Evolutionary conservation across 2,113 vertebrate genomes (phyloP), one percentile per base, ranked within the genome.

Genomic region (Halcyon senegalensis): DNA sequence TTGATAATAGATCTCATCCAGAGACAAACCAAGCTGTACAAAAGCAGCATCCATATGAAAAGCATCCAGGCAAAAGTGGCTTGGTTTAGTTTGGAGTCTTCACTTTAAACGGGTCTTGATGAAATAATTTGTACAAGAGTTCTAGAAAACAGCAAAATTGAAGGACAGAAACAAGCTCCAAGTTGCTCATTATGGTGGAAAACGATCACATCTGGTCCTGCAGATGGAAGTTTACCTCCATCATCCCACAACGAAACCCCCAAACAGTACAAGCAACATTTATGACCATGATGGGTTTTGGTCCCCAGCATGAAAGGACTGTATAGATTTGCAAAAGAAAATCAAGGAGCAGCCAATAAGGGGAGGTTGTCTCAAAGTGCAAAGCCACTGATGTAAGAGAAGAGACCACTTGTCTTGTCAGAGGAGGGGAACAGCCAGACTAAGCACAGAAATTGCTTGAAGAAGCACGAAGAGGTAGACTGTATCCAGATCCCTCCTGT

Each of bases 401-500:
- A 64, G 20, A 78, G n/a, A 70, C 25, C 3, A 4, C 18, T 37
- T 48, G 55, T n/a, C 27, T 69, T 58, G 13, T 41, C 75, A 88
- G 82, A 80, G 44, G 33, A 64, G 14, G 4, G 33, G 5, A 78
- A 33, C 30, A 83, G 44, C 53, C 41, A 80, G 35, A 13, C 16
- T 73, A 73, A 31, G 30, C 41, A 23, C 55, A 86, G 72, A 77
- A 83, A 37, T 16, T 3, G 3, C 53, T 64, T 80, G 75, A 64
- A 73, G 63, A 85, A 84, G 31, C 44, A 63, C 10, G 6, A 31
- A 56, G 53, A 50, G 2, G 33, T 5, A 69, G 51, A 33, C n/a
- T 2, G 0, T 30, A 46, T 23, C 19, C 15, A 55, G n/a, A 10
- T 73, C 28, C 31, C 23, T 69, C 0, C 0, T 16, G 50, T 37